Conservation (phyloP, 2,113 vertebrate species). For the Vimba vimba region DNA sequence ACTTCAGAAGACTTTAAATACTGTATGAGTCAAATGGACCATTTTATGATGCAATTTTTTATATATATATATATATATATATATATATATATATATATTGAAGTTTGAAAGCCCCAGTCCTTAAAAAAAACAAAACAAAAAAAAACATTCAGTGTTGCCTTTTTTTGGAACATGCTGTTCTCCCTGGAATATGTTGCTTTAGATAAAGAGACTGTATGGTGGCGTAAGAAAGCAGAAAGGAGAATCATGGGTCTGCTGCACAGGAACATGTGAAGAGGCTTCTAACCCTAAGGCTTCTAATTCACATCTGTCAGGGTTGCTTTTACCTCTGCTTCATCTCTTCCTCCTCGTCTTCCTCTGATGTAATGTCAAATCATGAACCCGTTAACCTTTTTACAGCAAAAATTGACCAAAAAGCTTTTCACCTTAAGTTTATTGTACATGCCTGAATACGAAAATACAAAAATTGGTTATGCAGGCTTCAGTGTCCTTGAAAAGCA, state of each 20-base stretch:
- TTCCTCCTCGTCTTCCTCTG: background rate
- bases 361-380: conserved; percentile 14
- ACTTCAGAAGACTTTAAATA: background rate
- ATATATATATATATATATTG: background rate
- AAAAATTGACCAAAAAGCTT: background rate
- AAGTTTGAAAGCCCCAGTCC: background rate
- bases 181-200: too few relatives aligned
- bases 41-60: too few relatives aligned
- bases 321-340: conserved; percentile 27
- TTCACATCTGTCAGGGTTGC: conserved; percentile 26
- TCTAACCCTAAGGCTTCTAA: background rate
- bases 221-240: background rate
- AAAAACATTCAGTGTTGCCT: background rate
- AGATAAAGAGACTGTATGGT: background rate
- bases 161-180: background rate
- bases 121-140: background rate
- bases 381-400: conserved; percentile 5
- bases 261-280: conserved; percentile 6
- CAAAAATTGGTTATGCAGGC: background rate
- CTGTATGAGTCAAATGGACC: background rate
- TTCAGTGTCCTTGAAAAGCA: conserved; percentile 10
- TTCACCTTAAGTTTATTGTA: background rate
- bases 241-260: background rate
- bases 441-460: conserved; percentile 3
- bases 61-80: too few relatives aligned